Evolutionary conservation across 2,888 invertebrate species (phyloP).

Genomic region (Cheilosia urbana): DNA sequence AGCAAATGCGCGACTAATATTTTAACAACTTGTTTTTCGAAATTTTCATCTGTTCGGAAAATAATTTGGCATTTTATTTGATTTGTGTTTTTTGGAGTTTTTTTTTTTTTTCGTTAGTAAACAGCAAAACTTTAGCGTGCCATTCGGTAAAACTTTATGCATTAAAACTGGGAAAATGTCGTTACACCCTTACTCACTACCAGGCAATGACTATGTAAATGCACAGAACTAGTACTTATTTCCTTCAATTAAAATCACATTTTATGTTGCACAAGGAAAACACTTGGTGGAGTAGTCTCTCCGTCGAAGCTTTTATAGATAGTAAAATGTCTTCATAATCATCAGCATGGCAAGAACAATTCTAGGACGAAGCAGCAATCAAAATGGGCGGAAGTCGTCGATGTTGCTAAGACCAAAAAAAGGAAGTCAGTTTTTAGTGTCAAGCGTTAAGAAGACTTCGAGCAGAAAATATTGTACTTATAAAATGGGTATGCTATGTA

Average conservation of each 20-base stretch:
- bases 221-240: conserved; percentile 73
- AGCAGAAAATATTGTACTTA: conserved; percentile 72
- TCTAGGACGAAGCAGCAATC: conserved; percentile 67
- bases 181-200: conserved; percentile 62
- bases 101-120: conserved; percentile 30
- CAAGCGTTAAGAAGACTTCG: conserved; percentile 69
- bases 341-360: conserved; percentile 68
- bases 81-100: background rate
- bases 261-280: conserved; percentile 74
- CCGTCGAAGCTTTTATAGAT: conserved; percentile 60
- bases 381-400: conserved; percentile 75
- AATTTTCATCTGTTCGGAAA: conserved; percentile 47
- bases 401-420: conserved; percentile 69
- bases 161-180: conserved; percentile 71
- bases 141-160: conserved; percentile 67
- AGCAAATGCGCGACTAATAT: background rate
- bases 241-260: conserved; percentile 76
- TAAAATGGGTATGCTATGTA: conserved; percentile 60
- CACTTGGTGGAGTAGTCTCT: conserved; percentile 64
- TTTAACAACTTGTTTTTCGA: conserved; percentile 24
- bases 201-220: conserved; percentile 70
- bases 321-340: conserved; percentile 72
- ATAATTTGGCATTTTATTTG: conserved; percentile 27
- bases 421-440: conserved; percentile 71
- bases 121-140: conserved; percentile 53